phyloP scores from a whole-genome alignment of 2,113 vertebrate genomes.

The Syngnathus floridae region DNA sequence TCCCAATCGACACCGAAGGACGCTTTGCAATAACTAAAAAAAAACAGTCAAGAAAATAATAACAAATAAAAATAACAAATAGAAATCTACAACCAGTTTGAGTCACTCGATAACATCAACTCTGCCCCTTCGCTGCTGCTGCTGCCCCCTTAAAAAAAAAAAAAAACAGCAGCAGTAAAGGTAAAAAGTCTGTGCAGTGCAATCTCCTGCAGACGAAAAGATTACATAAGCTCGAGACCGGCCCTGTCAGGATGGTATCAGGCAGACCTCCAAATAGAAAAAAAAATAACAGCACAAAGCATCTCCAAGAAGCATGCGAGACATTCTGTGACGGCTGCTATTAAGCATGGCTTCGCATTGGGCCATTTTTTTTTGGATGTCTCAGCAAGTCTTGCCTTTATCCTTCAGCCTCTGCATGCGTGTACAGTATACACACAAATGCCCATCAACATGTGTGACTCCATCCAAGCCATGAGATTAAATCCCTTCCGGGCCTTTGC shows the following conservation, averaged over 20 bases:
- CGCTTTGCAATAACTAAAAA: neutral
- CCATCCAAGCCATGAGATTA: slow-evolving; percentile 56
- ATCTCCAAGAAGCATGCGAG: slow-evolving; percentile 21
- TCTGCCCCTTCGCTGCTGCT: neutral
- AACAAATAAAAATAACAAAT: no score
- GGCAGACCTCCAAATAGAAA: slow-evolving; percentile 18
- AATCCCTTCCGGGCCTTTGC: slow-evolving; percentile 39
- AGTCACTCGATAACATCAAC: slow-evolving; percentile 9
- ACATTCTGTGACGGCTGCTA: slow-evolving; percentile 22
- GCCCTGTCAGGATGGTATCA: slow-evolving; percentile 14
- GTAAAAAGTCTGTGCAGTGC: slow-evolving; percentile 33
- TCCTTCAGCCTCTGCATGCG: slow-evolving; percentile 36
- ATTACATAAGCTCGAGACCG: slow-evolving; percentile 37
- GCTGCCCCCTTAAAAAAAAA: slow-evolving; percentile 33
- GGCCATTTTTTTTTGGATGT: slow-evolving; percentile 28
- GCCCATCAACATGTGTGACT: slow-evolving; percentile 55
- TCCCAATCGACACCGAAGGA: neutral
- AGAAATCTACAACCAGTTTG: no score
- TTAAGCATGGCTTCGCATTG: slow-evolving; percentile 24
- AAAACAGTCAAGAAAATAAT: neutral
- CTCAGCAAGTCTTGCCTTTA: slow-evolving; percentile 38
- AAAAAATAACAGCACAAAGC: slow-evolving; percentile 15
- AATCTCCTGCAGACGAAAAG: slow-evolving; percentile 29
- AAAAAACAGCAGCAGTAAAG: slow-evolving; percentile 29
- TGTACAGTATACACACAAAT: slow-evolving; percentile 12